Evolutionary conservation across 2,888 invertebrate genomes (phyloP), one percentile per base, ranked within the genome.

Genomic region (Tetragonisca angustula): DNA sequence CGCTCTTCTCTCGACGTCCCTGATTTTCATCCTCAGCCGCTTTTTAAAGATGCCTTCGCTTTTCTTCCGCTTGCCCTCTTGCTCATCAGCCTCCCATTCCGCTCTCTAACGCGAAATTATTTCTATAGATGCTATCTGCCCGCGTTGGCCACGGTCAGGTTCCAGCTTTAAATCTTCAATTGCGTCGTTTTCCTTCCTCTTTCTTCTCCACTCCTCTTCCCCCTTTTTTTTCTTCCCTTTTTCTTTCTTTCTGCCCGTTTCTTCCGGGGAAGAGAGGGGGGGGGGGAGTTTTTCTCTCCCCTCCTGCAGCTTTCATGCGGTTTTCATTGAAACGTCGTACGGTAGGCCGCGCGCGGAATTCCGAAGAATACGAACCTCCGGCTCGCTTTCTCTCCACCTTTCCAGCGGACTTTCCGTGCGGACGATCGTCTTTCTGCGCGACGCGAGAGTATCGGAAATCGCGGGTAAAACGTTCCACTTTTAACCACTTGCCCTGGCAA

Each of bases 11-110:
- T 43, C 43, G 81, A 76, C 78, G 83, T 82, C 76, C 85, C 83
- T 83, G 86, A 90, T 89, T 89, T 91, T 89, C 89, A 90, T 90
- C 86, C 91, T 87, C 78, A 70, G 70, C 76, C 81, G 72, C 76
- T 74, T 87, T 85, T 85, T 43, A 43, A 78, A 76, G 78, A 85
- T 80, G 64, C 86, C 84, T 83, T 80, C 61, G 73, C 67, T 78
- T 84, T 89, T 86, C 77, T 87, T 86, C 82, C 79, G 69, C 67
- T 75, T 84, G 21, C 32, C 49, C 73, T 64, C 81, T 73, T 77
- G 69, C 73, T 64, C 76, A 17, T 76, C 70, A 59, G 43, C 65
- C 54, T 50, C 24, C 32, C 32, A 13, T 6, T 24, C 17, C 19
- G 1, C 21, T 50, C 43, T 19, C 21, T 69, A 64, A 32, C 6